Evolutionary conservation across 2,888 invertebrate species (phyloP).

Genomic region (Spialia ferax): DNA sequence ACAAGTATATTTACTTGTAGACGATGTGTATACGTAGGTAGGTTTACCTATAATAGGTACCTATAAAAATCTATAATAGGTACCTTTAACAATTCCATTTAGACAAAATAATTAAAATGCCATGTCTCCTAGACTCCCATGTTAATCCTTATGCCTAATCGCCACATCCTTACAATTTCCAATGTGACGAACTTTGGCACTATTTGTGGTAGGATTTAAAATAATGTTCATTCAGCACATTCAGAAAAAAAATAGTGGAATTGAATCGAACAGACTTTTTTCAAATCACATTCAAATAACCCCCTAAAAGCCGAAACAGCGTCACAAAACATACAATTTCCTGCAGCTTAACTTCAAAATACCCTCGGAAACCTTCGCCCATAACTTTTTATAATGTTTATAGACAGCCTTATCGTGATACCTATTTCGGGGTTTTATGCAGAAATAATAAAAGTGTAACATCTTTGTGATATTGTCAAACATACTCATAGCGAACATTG

Average conservation of each 20-base stretch:
- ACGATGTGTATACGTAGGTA: too few species aligned
- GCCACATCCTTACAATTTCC: too few species aligned
- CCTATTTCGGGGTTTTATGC: slow-evolving; percentile 43
- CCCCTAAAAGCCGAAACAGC: slow-evolving; percentile 3
- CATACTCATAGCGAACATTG: slow-evolving; percentile 60
- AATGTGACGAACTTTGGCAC: too few species aligned
- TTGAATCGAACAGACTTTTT: not conserved
- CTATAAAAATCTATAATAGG: too few species aligned
- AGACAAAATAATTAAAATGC: too few species aligned
- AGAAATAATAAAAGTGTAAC: slow-evolving; percentile 53
- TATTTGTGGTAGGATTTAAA: too few species aligned
- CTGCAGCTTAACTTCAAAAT: slow-evolving; percentile 24
- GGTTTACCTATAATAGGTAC: too few species aligned
- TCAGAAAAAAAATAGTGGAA: not conserved
- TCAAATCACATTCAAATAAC: not conserved
- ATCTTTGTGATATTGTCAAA: slow-evolving; percentile 60
- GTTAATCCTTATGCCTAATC: too few species aligned
- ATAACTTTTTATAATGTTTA: slow-evolving; percentile 41
- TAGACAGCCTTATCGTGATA: slow-evolving; percentile 42
- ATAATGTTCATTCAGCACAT: too few species aligned
- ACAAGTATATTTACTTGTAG: too few species aligned
- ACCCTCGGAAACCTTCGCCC: slow-evolving; percentile 21
- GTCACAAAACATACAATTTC: slow-evolving; percentile 20
- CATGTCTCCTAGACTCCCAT: too few species aligned
- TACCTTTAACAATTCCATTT: too few species aligned